A percentile compares a stretch with the other conserved stretches of the same genome.
phyloP scores from a whole-genome alignment of 2,113 vertebrate genomes.

The Dromiciops gliroides region DNA sequence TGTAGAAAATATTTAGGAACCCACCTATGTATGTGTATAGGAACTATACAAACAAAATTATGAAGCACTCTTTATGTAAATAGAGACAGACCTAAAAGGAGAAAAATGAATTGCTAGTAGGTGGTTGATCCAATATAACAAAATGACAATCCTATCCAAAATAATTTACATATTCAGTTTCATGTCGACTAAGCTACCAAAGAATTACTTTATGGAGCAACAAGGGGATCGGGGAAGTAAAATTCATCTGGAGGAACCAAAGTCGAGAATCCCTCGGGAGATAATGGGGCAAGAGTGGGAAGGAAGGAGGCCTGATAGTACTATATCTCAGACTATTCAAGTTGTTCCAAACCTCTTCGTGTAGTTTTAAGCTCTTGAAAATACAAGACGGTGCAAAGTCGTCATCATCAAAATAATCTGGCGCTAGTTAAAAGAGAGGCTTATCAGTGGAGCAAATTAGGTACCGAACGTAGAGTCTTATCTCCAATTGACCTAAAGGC shows the following conservation, averaged over 20 bases:
- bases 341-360: neutral
- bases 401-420: neutral
- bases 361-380: neutral
- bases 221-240: neutral
- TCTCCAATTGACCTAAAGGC: neutral
- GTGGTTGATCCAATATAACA: neutral
- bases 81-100: neutral
- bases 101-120: neutral
- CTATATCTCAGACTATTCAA: neutral
- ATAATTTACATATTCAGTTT: neutral
- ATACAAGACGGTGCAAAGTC: neutral
- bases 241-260: conserved; percentile 20
- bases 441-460: neutral
- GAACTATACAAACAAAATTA: neutral
- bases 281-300: neutral
- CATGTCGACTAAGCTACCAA: neutral
- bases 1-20: neutral
- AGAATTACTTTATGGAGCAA: neutral
- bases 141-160: neutral
- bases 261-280: neutral
- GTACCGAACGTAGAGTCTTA: neutral
- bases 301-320: neutral
- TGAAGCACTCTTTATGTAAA: conserved; percentile 2
- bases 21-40: neutral
- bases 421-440: neutral